Base-by-base conservation (phyloP, 2,888 invertebrate genomes). In the Drosophila eohydei region DNA sequence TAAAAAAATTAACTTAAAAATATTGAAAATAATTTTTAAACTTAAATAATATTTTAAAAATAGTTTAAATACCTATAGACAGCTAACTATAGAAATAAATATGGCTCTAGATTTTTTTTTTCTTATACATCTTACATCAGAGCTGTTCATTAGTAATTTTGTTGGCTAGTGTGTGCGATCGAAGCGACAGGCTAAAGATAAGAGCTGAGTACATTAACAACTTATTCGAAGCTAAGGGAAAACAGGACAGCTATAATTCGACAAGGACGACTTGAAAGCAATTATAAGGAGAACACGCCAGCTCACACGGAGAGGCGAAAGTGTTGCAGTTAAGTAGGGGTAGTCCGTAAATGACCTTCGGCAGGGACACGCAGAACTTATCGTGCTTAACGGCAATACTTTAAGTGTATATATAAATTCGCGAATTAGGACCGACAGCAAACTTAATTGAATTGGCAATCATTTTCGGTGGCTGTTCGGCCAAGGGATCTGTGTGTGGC, bases 231-330 rank as follows among this genome's bases (percentile, higher is more conserved):
- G 32, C 46, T 26, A 21, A 32, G 5, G 4, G 2, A 16, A 16
- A 34, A 34, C 14, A 34, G 51, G 14, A 36, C 11, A 38, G n/a
- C 34, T 32, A 7, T 32, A 12, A 34, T 12, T 43, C 9, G 55
- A 32, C 7, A 14, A 30, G 9, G 11, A 30, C 28, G 32, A 32
- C 51, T 52, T 14, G 16, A 36, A 40, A 28, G 34, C 32, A 40
- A 21, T 60, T 11, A 60, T 61, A 48, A 46, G 6, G 28, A 28
- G 55, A 71, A 48, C 72, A 60, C 71, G 71, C 12, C n/a, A 54
- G 40, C 71, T 32, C 59, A 40, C 16, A 26, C 71, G 2, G 34
- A 26, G 21, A 30, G 21, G 5, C 16, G 32, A 51, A 50, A 32
- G 50, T 50, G 50, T 32, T 50, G 3, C 11, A 12, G n/a, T 50